Base-by-base conservation (phyloP, 1,140 invertebrate species). In the Adelges cooleyi region DNA sequence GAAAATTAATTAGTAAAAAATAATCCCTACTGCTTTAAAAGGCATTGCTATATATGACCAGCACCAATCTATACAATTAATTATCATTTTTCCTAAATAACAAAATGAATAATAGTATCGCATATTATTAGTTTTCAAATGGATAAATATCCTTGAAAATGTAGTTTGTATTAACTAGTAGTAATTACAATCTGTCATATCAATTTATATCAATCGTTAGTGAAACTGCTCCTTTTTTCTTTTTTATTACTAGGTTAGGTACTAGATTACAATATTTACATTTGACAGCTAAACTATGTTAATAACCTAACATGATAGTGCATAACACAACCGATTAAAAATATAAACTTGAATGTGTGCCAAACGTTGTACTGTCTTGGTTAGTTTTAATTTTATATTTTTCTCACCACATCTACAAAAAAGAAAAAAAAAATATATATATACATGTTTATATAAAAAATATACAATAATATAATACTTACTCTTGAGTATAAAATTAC, bases 271-370 rank as follows among this genome's bases (percentile, higher is more conserved):
- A 42, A 42, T 42, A 50, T 52, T 52, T 65, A 29, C 48, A 40
- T 51, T 48, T 68, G 70, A 71, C 66, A 71, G 67, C 68, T 67
- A 68, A 17, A 18, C 54, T 59, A 25, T 25, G 38, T 38, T 65
- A 52, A 36, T 50, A 33, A 65, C 29, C 62, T 50, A 65, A 49
- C 27, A 50, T 65, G 62, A 65, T 51, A 65, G 38, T 29, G 23
- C 42, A 59, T 59, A 59, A 29, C 44, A 46, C 44, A 46, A 59
- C 44, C 38, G 40, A 59, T 59, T 59, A 59, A 44, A 59, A 59
- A 59, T 59, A 59, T 44, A 46, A 59, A 44, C 23, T 59, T 59
- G 54, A 59, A 59, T 20, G 18, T 11, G 15, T 59, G 54, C 54
- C 54, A 59, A 59, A 59, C 44, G 54, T 46, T 56, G 36, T n/a